Base-by-base conservation (phyloP, 1,140 invertebrate genomes). In the Nasonia vitripennis region DNA sequence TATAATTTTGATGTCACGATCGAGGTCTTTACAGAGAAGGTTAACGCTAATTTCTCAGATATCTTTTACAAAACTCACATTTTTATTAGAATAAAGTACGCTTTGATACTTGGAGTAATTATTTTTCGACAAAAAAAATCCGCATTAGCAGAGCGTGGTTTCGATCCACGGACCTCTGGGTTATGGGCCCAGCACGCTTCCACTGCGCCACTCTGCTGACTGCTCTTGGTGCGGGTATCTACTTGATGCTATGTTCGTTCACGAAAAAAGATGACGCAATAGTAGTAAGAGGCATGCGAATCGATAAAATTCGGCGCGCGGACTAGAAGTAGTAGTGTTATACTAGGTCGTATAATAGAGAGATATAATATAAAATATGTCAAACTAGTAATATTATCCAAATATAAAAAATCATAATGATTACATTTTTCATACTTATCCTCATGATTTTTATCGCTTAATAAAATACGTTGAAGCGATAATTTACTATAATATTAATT, bases 171-270 rank as follows among this genome's bases (percentile, higher is more conserved):
- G 96, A 98, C 97, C 97, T 98, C 97, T 98, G 97, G 97, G 97
- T 98, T 98, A 98, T 98, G 97, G 97, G 97, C 97, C 97, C 97
- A 98, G 97, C 97, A 97, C 97, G 97, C 96, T 98, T 97, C 97
- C 97, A 97, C 97, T 98, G 97, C 97, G 97, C 97, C 97, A 98
- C 97, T 97, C 97, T 98, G 27, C 27, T 27, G 27, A 27, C 27
- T 27, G 97, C 96, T 96, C 80, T 84, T 81, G 78, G 1, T 0
- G 34, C 4, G 34, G 34, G 41, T 45, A 1, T 45, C 41, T 45
- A 45, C 1, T 45, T 7, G 41, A 10, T 7, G 10, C 62, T 17
- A n/a, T 7, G 2, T 67, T 67, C 7, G 14, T 17, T 7, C 23
- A 11, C 71, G n/a, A 77, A 77, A 77, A 77, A 77, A 4, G 37